phyloP scores from a whole-genome alignment of 2,888 invertebrate genomes.

The Actias luna region DNA sequence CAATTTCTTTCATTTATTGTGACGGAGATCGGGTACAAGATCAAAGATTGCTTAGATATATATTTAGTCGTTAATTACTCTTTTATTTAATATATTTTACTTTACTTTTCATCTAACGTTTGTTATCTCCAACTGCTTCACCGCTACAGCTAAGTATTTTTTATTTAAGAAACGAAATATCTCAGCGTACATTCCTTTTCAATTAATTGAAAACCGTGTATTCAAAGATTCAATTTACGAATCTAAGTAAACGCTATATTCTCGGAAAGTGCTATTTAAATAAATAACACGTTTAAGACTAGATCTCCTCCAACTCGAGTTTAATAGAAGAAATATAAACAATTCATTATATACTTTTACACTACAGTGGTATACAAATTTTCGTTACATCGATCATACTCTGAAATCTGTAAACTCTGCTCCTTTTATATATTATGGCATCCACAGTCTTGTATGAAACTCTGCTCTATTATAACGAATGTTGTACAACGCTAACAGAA shows the following conservation, averaged over 20 bases:
- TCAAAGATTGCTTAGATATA: background rate
- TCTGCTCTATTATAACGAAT: too few relatives aligned
- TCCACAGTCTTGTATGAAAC: too few relatives aligned
- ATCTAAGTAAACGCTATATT: conserved; percentile 1
- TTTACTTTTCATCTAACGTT: conserved; percentile 2
- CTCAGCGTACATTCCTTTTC: background rate
- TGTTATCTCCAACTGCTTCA: background rate
- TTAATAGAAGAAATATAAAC: background rate
- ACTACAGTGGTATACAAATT: background rate
- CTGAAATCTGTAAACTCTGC: background rate
- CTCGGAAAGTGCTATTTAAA: background rate
- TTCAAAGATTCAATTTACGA: background rate
- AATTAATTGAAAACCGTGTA: background rate
- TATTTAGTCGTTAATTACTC: background rate
- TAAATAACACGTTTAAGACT: background rate
- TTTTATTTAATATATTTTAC: background rate
- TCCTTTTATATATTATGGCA: background rate
- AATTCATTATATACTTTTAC: background rate
- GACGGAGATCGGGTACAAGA: background rate
- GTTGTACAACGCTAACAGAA: background rate
- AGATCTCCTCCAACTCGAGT: background rate
- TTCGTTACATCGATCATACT: background rate
- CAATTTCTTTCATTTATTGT: background rate
- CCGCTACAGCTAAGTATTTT: background rate
- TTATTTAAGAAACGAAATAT: background rate